Conservation (phyloP, 2,113 vertebrate species). For the Hemiscyllium ocellatum region DNA sequence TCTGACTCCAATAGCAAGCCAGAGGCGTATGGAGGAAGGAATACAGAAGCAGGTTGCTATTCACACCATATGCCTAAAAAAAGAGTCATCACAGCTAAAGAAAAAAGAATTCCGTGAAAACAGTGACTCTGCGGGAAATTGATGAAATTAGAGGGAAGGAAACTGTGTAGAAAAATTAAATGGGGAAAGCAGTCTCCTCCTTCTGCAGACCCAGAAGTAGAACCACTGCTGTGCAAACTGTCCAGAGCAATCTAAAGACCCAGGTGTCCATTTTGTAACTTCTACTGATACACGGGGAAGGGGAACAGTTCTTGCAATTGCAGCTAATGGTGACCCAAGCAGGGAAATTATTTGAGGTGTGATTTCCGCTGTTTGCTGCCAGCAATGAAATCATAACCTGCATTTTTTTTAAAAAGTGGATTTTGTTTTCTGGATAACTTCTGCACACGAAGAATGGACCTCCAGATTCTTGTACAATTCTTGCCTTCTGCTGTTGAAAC, state of each 20-base stretch:
- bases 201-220: not conserved
- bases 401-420: not conserved
- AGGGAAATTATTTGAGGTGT: not conserved
- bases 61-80: constrained; percentile 7
- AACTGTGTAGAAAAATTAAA: constrained; percentile 32
- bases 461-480: not conserved
- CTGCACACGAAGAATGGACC: not conserved
- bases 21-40: not conserved
- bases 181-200: constrained; percentile 5
- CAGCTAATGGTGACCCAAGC: not conserved
- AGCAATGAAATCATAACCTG: too few relatives aligned
- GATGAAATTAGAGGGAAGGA: constrained; percentile 23
- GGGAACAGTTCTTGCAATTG: not conserved
- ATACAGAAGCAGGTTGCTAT: not conserved
- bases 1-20: too few relatives aligned
- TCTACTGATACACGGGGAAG: not conserved
- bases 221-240: constrained; percentile 14
- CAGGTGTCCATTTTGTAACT: constrained; percentile 22
- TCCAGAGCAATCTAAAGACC: constrained; percentile 1
- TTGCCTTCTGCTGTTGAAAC: not conserved
- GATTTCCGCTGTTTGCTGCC: not conserved
- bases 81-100: not conserved
- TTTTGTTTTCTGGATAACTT: not conserved
- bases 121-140: constrained; percentile 22
- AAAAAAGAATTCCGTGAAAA: not conserved